Conservation (phyloP, 2,888 invertebrate genomes). For the Caenorhabditis sp. region DNA sequence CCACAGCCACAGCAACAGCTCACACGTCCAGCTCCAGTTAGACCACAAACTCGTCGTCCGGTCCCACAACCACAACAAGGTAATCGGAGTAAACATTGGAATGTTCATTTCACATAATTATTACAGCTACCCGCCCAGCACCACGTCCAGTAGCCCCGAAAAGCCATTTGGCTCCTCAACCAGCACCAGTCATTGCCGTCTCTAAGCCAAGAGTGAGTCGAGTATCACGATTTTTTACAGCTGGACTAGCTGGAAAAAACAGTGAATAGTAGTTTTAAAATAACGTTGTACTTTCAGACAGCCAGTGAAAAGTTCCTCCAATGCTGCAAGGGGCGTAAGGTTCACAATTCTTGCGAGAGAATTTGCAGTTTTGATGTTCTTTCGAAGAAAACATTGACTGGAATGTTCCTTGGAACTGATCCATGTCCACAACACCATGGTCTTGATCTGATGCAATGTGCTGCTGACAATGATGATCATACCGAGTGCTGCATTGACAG, state of each 20-base stretch:
- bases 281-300: slow-evolving; percentile 51
- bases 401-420: slow-evolving; percentile 82
- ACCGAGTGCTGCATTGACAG: slow-evolving; percentile 77
- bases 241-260: too few relatives aligned
- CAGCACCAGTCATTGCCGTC: slow-evolving; percentile 40
- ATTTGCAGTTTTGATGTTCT: slow-evolving; percentile 81
- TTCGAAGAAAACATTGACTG: slow-evolving; percentile 81
- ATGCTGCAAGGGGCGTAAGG: slow-evolving; percentile 77
- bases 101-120: background rate
- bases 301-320: slow-evolving; percentile 78
- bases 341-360: slow-evolving; percentile 77
- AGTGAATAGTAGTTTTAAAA: too few relatives aligned
- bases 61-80: slow-evolving; percentile 51
- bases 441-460: slow-evolving; percentile 78
- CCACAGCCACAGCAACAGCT: slow-evolving; percentile 49
- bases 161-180: slow-evolving; percentile 60
- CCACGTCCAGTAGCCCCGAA: slow-evolving; percentile 41
- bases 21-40: slow-evolving; percentile 41
- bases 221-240: too few relatives aligned
- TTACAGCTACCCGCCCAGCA: slow-evolving; percentile 38
- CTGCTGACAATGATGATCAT: slow-evolving; percentile 80
- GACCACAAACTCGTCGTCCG: slow-evolving; percentile 51
- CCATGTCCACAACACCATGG: slow-evolving; percentile 81
- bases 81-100: background rate
- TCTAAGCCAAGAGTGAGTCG: slow-evolving; percentile 42